Evolutionary conservation across 2,888 invertebrate genomes (phyloP).

Genomic region (Tetragnatha montana): DNA sequence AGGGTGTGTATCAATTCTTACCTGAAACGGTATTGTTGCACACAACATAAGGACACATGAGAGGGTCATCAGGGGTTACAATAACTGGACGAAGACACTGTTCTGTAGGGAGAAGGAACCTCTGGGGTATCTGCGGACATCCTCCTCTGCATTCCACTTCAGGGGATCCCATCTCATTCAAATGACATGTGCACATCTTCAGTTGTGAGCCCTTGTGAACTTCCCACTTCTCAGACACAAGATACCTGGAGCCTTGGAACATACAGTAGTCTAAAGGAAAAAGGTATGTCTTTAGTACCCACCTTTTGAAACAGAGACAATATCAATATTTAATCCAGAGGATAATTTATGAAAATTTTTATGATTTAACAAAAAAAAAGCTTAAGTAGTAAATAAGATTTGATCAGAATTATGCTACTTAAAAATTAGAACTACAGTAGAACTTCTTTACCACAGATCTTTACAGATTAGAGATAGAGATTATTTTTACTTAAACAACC

Average conservation of each 20-base stretch:
- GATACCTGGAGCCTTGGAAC: constrained; percentile 71
- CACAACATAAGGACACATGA: constrained; percentile 73
- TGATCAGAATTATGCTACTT: no score
- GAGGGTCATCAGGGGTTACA: constrained; percentile 72
- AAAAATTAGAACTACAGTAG: no score
- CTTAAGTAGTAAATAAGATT: no score
- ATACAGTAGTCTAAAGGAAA: constrained; percentile 62
- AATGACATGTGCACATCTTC: constrained; percentile 42
- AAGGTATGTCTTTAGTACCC: neutral
- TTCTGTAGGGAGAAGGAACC: constrained; percentile 69
- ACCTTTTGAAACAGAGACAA: neutral
- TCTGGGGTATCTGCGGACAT: constrained; percentile 72
- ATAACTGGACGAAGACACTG: constrained; percentile 72
- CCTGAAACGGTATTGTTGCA: constrained; percentile 72
- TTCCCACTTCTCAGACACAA: constrained; percentile 72
- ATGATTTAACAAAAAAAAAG: neutral
- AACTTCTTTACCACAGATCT: no score
- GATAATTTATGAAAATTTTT: neutral
- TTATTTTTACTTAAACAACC: no score
- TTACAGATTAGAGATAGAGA: no score
- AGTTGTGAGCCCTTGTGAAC: constrained; percentile 55
- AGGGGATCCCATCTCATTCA: constrained; percentile 44
- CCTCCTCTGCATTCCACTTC: constrained; percentile 69
- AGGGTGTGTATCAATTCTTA: neutral
- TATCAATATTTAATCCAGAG: neutral